Conservation (phyloP, 2,113 vertebrate species). For the Bagarius yarrelli region DNA sequence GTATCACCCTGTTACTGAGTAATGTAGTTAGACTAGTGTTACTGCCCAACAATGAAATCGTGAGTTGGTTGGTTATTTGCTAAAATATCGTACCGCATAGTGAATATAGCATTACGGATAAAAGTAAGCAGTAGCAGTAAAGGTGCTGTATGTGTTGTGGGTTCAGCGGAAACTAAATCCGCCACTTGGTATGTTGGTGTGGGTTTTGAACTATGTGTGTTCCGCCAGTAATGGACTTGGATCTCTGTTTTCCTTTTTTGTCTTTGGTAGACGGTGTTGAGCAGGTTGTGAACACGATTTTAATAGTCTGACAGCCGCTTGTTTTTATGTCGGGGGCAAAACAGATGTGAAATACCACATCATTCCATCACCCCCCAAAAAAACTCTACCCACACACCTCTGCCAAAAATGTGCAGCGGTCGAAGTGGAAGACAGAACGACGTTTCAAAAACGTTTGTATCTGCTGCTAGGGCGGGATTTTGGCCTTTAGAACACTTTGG, state of each 20-base stretch:
- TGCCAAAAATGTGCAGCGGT: slow-evolving; percentile 35
- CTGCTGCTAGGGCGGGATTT: background rate
- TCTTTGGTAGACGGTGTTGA: background rate
- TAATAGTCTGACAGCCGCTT: slow-evolving; percentile 33
- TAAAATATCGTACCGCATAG: too few species aligned
- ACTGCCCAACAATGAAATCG: too few species aligned
- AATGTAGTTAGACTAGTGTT: too few species aligned
- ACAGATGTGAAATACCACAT: slow-evolving; percentile 55
- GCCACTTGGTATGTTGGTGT: too few species aligned
- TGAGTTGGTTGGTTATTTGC: too few species aligned
- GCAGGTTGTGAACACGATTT: slow-evolving; percentile 25
- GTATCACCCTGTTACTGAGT: too few species aligned
- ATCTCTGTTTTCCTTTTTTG: slow-evolving; percentile 3
- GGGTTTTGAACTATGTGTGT: too few species aligned
- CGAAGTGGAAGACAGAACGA: background rate
- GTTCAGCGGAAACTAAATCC: too few species aligned
- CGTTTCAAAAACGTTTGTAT: slow-evolving; percentile 1
- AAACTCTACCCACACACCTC: slow-evolving; percentile 29
- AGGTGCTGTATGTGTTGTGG: too few species aligned
- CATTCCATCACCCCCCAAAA: slow-evolving; percentile 45
- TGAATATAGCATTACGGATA: too few species aligned
- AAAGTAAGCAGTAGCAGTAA: too few species aligned
- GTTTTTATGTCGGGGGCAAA: slow-evolving; percentile 7
- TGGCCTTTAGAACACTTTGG: background rate
- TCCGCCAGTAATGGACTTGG: background rate